These are phyloP conservation scores for Dendrocincla tyrannina DNA, from an alignment of 2,797 vertebrate species.

Conservation along the genomic window DNA sequence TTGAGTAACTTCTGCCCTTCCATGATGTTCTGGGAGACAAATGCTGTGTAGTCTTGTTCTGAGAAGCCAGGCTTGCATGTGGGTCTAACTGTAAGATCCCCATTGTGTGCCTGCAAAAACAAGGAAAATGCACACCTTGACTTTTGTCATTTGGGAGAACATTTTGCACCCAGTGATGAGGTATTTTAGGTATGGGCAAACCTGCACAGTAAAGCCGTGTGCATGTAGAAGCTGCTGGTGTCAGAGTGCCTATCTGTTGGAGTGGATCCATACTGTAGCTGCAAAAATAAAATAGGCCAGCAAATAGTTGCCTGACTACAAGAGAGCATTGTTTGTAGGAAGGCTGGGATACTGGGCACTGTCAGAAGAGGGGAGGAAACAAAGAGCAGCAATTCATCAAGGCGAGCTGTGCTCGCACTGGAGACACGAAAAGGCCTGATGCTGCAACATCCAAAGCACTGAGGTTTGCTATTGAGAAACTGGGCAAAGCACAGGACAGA, in stretches of 20 bases:
- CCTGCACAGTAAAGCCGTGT: neutral
- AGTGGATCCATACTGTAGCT: conserved; percentile 37
- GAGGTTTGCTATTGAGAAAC: neutral
- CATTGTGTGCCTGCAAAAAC: conserved; percentile 73
- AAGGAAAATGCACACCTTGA: neutral
- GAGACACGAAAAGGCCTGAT: conserved; percentile 20
- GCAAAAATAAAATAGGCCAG: conserved; percentile 31
- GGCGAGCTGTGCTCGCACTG: neutral
- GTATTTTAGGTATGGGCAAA: neutral
- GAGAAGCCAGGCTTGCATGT: conserved; percentile 91
- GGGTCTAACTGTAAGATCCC: conserved; percentile 81
- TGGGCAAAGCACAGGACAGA: neutral
- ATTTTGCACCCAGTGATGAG: neutral
- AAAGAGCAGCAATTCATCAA: conserved; percentile 62
- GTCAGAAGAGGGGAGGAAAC: conserved; percentile 39
- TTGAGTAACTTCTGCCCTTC: conserved; percentile 86
- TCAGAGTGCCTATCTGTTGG: conserved; percentile 2
- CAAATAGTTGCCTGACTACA: conserved; percentile 48
- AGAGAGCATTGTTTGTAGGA: conserved; percentile 26
- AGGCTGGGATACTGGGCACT: conserved; percentile 55
- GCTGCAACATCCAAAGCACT: neutral
- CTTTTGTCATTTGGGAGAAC: neutral
- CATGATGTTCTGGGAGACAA: conserved; percentile 86
- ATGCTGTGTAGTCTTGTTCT: conserved; percentile 87
- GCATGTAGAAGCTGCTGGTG: neutral